These are phyloP conservation scores for Myotis planiceps DNA, from an alignment of 2,797 vertebrate species.

Conservation along the genomic window DNA sequence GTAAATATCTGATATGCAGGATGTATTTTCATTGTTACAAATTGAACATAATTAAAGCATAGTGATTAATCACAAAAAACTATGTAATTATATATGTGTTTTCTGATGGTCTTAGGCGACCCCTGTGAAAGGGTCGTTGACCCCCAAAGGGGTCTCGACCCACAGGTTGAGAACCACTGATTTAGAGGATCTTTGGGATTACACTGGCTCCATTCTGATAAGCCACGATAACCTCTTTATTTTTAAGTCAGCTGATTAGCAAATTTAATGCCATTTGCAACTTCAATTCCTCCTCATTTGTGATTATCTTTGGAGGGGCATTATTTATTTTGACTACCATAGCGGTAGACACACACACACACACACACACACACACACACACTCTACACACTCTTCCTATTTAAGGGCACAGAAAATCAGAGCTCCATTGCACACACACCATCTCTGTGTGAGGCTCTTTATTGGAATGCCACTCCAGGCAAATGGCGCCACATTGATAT, in stretches of 20 bases:
- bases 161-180: background rate
- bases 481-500: background rate
- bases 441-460: background rate
- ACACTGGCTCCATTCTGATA: background rate
- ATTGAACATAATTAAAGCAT: no score
- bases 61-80: no score
- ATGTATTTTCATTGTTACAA: no score
- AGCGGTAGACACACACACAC: background rate
- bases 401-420: background rate
- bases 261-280: background rate
- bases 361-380: background rate
- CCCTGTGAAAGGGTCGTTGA: no score
- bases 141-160: no score
- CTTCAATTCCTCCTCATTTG: background rate
- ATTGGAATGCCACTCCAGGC: background rate
- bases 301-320: background rate
- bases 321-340: background rate
- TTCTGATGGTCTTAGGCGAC: no score
- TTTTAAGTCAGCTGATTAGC: background rate
- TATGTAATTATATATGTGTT: no score
- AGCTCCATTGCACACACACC: background rate
- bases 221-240: background rate
- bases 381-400: background rate
- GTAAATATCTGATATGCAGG: no score
- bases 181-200: background rate